A percentile compares a stretch with the other conserved stretches of the same genome.
phyloP scores from a whole-genome alignment of 2,888 invertebrate genomes.

The Apotomis turbidana region DNA sequence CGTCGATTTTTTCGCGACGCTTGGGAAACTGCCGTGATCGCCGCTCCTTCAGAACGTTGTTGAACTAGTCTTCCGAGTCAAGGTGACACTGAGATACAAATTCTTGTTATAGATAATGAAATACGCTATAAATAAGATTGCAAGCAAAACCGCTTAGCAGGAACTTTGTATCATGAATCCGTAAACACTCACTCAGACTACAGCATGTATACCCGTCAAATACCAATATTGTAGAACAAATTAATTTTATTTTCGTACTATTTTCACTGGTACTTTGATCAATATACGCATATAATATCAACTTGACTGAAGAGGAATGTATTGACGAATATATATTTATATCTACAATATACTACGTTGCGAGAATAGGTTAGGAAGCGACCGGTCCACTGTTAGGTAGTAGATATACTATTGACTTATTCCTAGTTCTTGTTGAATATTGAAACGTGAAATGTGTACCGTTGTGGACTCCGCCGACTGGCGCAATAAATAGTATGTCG shows the following conservation, averaged over 20 bases:
- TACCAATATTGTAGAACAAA: too few species aligned
- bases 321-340: neutral
- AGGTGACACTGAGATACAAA: too few species aligned
- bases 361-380: conserved; percentile 58
- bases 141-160: too few species aligned
- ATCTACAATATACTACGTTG: conserved; percentile 1
- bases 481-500: conserved; percentile 79
- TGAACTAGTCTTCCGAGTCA: too few species aligned
- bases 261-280: neutral
- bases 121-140: too few species aligned
- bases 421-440: conserved; percentile 82
- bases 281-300: neutral
- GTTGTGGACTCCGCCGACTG: conserved; percentile 73
- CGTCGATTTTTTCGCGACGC: too few species aligned
- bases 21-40: too few species aligned
- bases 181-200: too few species aligned
- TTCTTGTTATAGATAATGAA: too few species aligned
- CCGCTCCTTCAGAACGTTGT: too few species aligned
- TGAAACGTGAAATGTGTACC: conserved; percentile 79
- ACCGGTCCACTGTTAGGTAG: conserved; percentile 73
- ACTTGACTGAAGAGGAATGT: neutral
- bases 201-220: too few species aligned
- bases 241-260: neutral
- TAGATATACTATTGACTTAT: conserved; percentile 80
- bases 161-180: too few species aligned